Evolutionary conservation across 2,113 vertebrate genomes (phyloP).

Genomic region (Origma solitaria): DNA sequence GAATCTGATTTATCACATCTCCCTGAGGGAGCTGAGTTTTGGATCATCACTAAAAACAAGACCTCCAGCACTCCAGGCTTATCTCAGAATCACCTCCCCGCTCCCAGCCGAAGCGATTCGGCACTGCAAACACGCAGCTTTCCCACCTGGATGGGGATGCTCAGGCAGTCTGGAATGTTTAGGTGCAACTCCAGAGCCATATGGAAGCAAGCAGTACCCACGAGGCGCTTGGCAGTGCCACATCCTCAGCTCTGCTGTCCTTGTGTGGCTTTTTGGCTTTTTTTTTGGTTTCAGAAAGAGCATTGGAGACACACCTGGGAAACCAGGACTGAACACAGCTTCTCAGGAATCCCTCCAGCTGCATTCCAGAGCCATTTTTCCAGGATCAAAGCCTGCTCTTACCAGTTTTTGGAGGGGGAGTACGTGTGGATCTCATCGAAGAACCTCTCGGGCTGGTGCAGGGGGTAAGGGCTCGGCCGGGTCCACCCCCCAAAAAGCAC

Average conservation of each 20-base stretch:
- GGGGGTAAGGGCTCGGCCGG: slow-evolving; percentile 92
- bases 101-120: not conserved
- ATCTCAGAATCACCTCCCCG: not conserved
- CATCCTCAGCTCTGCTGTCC: not conserved
- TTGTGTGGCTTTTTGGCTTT: not conserved
- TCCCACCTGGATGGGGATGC: not conserved
- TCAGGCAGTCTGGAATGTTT: not conserved
- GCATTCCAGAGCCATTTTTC: not conserved
- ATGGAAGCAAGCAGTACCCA: not conserved
- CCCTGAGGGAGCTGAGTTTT: not conserved
- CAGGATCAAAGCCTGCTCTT: slow-evolving; percentile 40
- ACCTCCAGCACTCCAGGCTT: not conserved
- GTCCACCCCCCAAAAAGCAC: slow-evolving; percentile 98
- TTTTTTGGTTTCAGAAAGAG: not conserved
- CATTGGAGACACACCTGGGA: not conserved
- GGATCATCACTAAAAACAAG: not conserved
- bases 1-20: not conserved
- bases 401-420: slow-evolving; percentile 98
- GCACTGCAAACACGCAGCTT: not conserved
- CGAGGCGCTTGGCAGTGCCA: not conserved
- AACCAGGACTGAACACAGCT: not conserved
- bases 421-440: slow-evolving; percentile 99
- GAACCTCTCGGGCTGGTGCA: slow-evolving; percentile 96
- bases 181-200: not conserved
- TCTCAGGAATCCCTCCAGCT: not conserved